Base-by-base conservation (phyloP, 2,888 invertebrate species). In the Sicus ferrugineus region DNA sequence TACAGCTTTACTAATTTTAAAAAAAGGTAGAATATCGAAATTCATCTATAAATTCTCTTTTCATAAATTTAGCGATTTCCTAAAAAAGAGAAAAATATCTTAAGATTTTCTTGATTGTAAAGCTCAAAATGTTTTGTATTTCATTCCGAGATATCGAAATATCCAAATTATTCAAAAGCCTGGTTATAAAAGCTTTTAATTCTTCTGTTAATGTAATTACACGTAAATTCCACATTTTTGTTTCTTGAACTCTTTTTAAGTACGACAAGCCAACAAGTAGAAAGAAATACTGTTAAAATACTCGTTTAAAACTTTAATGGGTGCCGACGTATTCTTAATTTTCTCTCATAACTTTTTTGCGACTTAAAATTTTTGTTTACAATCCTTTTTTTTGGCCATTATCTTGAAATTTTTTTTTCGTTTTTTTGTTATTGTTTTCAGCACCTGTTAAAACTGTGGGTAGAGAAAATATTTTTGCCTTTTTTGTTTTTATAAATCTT, bases 361-460 rank as follows among this genome's bases (percentile, higher is more conserved):
- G 38, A 34, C 19, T 34, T 63, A 26, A 50, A 28, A 61, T 34
- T 61, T 30, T 26, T 23, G 38, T 50, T 34, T 73, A 77, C 76
- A 77, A 50, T 34, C 26, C 28, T 26, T 68, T 70, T 70, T 48
- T 64, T 74, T 75, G 75, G 78, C 76, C 76, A 73, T 74, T 48
- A 52, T 72, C 62, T 68, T 76, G 72, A 74, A 58, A 30, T 73
- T 68, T 71, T 50, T 48, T 56, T 63, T 59, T 42, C 31, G 21
- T 64, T 30, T 38, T 68, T 42, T 64, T 19, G 11, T 52, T 52
- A 7, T 9, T 28, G 3, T 28, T 23, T 28, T 26, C 2, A 52
- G 14, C 11, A 54, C 28, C 26, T 23, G 54, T 54, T 54, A 26
- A 26, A 54, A 54, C 16, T 21, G 7, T 11, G 11, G 23, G 26